Evolutionary conservation across 92 coral and sea anemone genomes (phyloP), one percentile per base, ranked within the genome.

Genomic region (Epizoanthus rinbou): DNA sequence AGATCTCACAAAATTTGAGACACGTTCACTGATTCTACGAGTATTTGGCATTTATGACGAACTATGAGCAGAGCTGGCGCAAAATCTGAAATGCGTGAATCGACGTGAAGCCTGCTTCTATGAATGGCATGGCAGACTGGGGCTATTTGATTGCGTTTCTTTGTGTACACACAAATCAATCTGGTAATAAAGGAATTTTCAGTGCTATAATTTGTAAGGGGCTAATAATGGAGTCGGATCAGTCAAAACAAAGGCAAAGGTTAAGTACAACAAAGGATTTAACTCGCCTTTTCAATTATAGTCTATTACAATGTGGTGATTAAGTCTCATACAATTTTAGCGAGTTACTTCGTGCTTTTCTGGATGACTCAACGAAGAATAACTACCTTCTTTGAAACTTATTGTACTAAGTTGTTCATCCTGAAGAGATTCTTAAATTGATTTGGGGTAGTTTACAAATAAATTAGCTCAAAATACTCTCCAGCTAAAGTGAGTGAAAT

Each of bases 231-330:
- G 41, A 78, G 24, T 60, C 23, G 22, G 70, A 60, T 74, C 19
- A 53, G 39, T 13, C 0, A 37, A 78, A 43, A 63, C 71, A 78
- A 62, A 60, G 82, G 16, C 0, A 43, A 57, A 43, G 82, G 82
- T 78, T 62, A 78, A 78, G 82, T 62, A 60, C 71, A 78, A 60
- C 82, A 78, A 63, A 19, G 69, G 59, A 41, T 39, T 78, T 78
- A 78, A 78, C 16, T 39, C 82, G 58, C 71, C 82, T 78, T 78
- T 78, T 78, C 82, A 78, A 78, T 78, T 62, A 78, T 39, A 62
- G 63, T 78, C 71, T 62, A 41, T 78, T 78, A 78, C 82, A 43
- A 41, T 21, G 41, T 78, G 82, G 62, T 60, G 71, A 60, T 78
- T 78, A 57, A 60, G 21, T 33, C 41, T 24, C 41, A 15, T 56